Evolutionary conservation across 2,888 invertebrate species (phyloP).

Genomic region (Sphaerophoria taeniata): DNA sequence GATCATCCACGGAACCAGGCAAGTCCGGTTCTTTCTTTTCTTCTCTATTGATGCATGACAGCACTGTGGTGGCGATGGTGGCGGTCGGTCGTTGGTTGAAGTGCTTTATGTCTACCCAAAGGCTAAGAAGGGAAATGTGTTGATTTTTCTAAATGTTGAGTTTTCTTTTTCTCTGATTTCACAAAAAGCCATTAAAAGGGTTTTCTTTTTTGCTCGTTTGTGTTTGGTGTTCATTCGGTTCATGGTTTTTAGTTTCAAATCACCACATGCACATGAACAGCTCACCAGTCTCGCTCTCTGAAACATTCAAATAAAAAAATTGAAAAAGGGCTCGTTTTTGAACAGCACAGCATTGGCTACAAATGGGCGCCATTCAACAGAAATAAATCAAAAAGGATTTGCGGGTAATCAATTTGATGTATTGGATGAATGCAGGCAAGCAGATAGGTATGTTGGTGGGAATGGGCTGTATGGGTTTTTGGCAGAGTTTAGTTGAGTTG

Average conservation of each 20-base stretch:
- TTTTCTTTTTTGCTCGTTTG: slow-evolving; percentile 19
- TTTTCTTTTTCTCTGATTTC: slow-evolving; percentile 4
- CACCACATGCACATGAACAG: slow-evolving; percentile 27
- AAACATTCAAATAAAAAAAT: background rate
- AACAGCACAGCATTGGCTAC: background rate
- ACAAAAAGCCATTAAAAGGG: slow-evolving; percentile 68
- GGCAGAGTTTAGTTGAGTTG: too few species aligned
- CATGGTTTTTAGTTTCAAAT: slow-evolving; percentile 55
- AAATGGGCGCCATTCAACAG: slow-evolving; percentile 36
- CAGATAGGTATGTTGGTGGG: too few species aligned
- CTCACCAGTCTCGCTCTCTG: background rate
- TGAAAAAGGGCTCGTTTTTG: background rate
- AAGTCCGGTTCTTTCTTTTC: slow-evolving; percentile 12
- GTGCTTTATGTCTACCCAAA: slow-evolving; percentile 15
- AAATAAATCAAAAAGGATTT: slow-evolving; percentile 72
- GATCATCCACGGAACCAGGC: slow-evolving; percentile 41
- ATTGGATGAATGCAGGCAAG: slow-evolving; percentile 51
- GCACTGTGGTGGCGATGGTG: too few species aligned
- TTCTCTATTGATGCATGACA: slow-evolving; percentile 59
- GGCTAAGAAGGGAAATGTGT: slow-evolving; percentile 46
- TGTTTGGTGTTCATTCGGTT: slow-evolving; percentile 10
- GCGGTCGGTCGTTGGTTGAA: background rate
- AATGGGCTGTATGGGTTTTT: too few species aligned
- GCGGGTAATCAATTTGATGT: slow-evolving; percentile 73
- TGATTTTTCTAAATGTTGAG: slow-evolving; percentile 71